These are phyloP conservation scores for Benthosema pterotum DNA, from an alignment of 2,797 vertebrate species.

Conservation along the genomic window DNA sequence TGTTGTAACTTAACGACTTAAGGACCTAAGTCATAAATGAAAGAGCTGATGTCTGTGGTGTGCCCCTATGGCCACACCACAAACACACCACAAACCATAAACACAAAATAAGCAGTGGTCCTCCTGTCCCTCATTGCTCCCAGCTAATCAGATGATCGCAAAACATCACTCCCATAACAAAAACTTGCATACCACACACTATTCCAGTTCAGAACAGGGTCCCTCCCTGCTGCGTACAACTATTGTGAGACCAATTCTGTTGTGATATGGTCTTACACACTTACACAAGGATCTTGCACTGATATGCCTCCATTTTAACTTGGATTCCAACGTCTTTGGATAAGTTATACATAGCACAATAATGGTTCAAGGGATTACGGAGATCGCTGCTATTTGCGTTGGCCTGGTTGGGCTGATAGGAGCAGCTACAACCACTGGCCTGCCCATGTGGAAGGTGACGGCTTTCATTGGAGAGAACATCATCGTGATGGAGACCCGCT, in stretches of 20 bases:
- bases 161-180: constrained; percentile 69
- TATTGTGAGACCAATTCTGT: no score
- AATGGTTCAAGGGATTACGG: constrained; percentile 72
- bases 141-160: constrained; percentile 65
- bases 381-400: constrained; percentile 75
- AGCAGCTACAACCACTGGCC: constrained; percentile 82
- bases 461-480: constrained; percentile 91
- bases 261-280: no score
- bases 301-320: constrained; percentile 5
- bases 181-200: constrained; percentile 24
- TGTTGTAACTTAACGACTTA: no score
- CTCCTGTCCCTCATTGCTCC: constrained; percentile 59
- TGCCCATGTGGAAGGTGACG: constrained; percentile 96
- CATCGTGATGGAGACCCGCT: constrained; percentile 89
- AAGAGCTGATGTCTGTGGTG: constrained; percentile 13
- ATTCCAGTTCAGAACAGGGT: constrained; percentile 15
- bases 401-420: constrained; percentile 84
- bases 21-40: no score
- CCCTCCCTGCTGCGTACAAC: constrained; percentile 5
- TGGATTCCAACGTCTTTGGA: constrained; percentile 13
- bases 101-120: constrained; percentile 68
- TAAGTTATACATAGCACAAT: constrained; percentile 67
- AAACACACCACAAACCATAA: constrained; percentile 77
- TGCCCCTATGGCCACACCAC: constrained; percentile 42
- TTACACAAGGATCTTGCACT: not conserved